Conservation (phyloP, 2,888 invertebrate species). For the Altica lythri region DNA sequence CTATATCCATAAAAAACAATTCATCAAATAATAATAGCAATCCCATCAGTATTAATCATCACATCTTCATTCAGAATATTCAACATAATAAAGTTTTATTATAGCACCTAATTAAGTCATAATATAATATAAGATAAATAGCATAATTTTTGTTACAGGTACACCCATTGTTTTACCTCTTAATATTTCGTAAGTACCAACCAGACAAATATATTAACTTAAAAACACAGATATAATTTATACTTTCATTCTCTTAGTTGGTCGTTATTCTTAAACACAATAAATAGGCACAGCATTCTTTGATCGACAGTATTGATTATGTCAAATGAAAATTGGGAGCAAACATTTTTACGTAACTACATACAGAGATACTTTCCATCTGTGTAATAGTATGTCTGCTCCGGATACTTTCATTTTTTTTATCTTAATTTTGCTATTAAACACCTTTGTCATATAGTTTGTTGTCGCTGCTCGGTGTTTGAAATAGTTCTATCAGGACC, state of each 20-base stretch:
- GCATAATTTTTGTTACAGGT: conserved; percentile 18
- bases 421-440: conserved; percentile 1
- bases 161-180: neutral
- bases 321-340: conserved; percentile 27
- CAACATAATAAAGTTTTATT: no score
- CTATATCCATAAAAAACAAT: no score
- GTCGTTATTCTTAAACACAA: conserved; percentile 2
- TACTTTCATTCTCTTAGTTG: conserved; percentile 10
- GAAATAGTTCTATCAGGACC: no score
- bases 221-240: neutral
- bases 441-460: neutral
- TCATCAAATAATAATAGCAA: no score
- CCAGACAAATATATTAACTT: no score
- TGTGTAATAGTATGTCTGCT: conserved; percentile 19
- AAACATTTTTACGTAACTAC: conserved; percentile 30
- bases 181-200: conserved; percentile 14
- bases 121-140: no score
- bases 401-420: conserved; percentile 12
- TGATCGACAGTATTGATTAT: conserved; percentile 27
- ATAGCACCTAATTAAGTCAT: no score
- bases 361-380: conserved; percentile 34
- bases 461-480: neutral
- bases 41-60: no score
- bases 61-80: no score
- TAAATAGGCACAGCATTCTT: conserved; percentile 7